Evolutionary conservation across 1,140 invertebrate species (phyloP), one percentile per base, ranked within the genome.

Genomic region (Pinna nobilis): DNA sequence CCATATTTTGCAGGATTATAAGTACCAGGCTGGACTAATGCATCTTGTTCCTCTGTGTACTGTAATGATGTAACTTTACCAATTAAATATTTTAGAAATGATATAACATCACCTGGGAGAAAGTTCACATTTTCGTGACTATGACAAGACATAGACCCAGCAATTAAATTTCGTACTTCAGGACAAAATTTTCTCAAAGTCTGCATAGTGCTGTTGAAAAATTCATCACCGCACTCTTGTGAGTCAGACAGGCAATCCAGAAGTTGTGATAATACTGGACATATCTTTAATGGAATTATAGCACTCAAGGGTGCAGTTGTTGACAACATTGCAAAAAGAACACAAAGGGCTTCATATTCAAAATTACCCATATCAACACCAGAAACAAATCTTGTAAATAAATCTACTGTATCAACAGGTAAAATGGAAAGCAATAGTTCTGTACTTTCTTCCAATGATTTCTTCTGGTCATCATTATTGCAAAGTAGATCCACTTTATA

Each of bases 1-100:
- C 76, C 76, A 77, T 68, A 73, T 65, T 73, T 70, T 30, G 23
- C 53, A 30, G 72, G 76, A 49, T 78, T 74, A 53, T 78, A 78
- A 47, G 71, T 70, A 18, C 67, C 66, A 50, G 25, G 6, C 33
- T 70, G 51, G 2, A 63, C 51, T n/a, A 63, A 37, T 39, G 76
- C 5, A 37, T 59, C 53, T 47, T 41, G n/a, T 33, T 35, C 39
- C 35, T 50, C 7, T 6, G 30, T 65, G 30, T 4, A 35, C 20
- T 50, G 20, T 20, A 20, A 20, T 23, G 51, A 33, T n/a, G 15
- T 30, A 50, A 65, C 47, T 9, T 32, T 6, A 33, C 35, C 28
- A 33, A 65, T 35, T 7, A 65, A 33, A 35, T 65, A 65, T n/a
- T 32, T 20, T 33, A 65, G 11, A 13, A 65, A 65, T n/a, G 18